These are phyloP conservation scores for Nothoprocta pentlandii DNA, from an alignment of 2,113 vertebrate genomes.

Conservation along the genomic window DNA sequence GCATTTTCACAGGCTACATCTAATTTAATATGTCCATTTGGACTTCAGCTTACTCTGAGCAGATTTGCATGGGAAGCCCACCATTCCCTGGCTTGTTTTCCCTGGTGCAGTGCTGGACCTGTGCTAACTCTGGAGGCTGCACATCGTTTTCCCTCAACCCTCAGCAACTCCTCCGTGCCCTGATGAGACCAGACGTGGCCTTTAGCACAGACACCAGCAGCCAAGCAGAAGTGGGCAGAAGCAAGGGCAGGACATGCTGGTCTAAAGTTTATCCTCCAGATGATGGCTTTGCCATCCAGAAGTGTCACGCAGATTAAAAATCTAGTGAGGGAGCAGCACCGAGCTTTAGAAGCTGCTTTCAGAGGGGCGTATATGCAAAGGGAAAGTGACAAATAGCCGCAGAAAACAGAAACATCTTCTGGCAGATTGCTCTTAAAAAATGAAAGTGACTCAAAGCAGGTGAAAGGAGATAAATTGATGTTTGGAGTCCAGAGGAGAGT, in stretches of 20 bases:
- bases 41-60: neutral
- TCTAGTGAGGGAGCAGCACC: neutral
- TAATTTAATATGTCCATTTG: neutral
- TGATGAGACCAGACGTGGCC: neutral
- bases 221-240: neutral
- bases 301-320: neutral
- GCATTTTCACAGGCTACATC: neutral
- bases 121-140: neutral
- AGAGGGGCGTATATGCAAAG: accelerated
- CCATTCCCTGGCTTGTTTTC: neutral
- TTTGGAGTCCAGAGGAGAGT: neutral
- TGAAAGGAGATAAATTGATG: neutral
- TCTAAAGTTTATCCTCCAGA: accelerated
- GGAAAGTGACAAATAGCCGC: neutral
- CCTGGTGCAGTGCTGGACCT: neutral
- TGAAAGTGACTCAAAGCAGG: neutral
- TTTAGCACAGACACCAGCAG: neutral
- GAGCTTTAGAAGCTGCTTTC: accelerated
- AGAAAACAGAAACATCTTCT: neutral
- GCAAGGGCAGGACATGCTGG: neutral
- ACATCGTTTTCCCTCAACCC: neutral
- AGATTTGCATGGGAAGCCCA: neutral
- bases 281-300: neutral
- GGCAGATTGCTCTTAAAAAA: neutral
- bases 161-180: neutral